Conservation (phyloP, 2,797 vertebrate genomes). For the Halcyon smyrnensis region DNA sequence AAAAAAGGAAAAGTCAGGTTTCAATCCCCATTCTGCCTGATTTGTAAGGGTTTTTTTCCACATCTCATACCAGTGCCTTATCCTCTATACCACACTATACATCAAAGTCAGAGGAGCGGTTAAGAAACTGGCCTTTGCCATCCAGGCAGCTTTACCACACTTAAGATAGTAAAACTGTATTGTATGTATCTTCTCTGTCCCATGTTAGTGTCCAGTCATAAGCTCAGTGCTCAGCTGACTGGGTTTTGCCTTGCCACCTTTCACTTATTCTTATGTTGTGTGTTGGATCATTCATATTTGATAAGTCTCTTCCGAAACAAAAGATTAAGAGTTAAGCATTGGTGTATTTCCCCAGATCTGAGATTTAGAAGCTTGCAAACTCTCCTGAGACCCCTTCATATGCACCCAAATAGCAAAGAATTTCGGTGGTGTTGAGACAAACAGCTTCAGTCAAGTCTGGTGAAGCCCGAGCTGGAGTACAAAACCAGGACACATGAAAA, state of each 20-base stretch:
- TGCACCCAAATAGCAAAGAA: background rate
- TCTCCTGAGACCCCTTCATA: background rate
- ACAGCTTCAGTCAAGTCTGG: background rate
- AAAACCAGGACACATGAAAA: background rate
- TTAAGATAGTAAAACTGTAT: background rate
- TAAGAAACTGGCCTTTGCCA: background rate
- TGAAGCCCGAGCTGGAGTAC: background rate
- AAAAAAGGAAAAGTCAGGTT: background rate
- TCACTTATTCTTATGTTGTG: background rate
- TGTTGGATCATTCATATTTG: background rate
- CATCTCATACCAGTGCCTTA: background rate
- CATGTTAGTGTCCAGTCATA: background rate
- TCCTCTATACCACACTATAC: background rate
- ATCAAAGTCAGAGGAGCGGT: background rate
- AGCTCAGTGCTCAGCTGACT: background rate
- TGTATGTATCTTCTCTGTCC: background rate
- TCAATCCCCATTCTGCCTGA: background rate
- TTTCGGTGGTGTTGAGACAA: background rate
- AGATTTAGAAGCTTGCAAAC: background rate
- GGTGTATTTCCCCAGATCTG: background rate
- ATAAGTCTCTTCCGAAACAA: background rate
- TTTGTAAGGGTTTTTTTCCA: background rate
- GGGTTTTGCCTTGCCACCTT: background rate
- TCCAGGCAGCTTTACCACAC: background rate
- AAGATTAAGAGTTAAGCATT: background rate